Evolutionary conservation across 2,888 invertebrate genomes (phyloP).

Genomic region (Horisme vitalbata): DNA sequence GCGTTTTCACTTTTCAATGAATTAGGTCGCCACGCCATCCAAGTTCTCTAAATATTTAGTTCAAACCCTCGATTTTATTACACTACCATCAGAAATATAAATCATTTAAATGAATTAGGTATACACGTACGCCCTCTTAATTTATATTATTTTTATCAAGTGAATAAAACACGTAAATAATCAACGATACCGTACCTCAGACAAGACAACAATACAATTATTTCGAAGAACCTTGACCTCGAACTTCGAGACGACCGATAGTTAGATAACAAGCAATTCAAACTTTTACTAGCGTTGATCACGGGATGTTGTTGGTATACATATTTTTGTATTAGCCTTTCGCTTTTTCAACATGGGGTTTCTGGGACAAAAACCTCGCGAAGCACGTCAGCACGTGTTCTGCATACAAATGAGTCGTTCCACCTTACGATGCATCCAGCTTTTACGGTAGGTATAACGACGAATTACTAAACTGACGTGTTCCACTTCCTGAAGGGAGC

Average conservation of each 20-base stretch:
- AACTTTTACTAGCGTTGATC: conserved; percentile 11
- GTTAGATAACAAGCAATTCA: conserved; percentile 10
- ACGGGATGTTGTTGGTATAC: neutral
- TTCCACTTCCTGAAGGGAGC: conserved; percentile 6
- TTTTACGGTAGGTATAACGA: conserved; percentile 4
- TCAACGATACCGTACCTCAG: conserved; percentile 17
- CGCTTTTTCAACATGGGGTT: conserved; percentile 14
- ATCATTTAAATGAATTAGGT: conserved; percentile 2
- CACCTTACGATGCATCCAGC: conserved; percentile 10
- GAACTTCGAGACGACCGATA: conserved; percentile 14
- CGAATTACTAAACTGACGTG: neutral
- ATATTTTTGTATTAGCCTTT: conserved; percentile 5
- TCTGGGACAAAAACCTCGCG: conserved; percentile 15
- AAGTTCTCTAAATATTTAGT: conserved; percentile 1
- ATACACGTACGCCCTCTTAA: conserved; percentile 6
- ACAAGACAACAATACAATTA: conserved; percentile 24
- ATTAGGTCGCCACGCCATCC: neutral
- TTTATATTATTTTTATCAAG: conserved; percentile 20
- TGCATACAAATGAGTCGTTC: conserved; percentile 22
- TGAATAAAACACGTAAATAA: conserved; percentile 25
- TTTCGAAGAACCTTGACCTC: conserved; percentile 28
- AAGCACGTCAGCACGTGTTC: conserved; percentile 17
- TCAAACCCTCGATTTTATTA: neutral
- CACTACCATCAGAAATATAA: neutral
- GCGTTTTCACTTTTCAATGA: neutral